Evolutionary conservation across 2,113 vertebrate species (phyloP), one percentile per base, ranked within the genome.

Genomic region (Psettodes erumei): DNA sequence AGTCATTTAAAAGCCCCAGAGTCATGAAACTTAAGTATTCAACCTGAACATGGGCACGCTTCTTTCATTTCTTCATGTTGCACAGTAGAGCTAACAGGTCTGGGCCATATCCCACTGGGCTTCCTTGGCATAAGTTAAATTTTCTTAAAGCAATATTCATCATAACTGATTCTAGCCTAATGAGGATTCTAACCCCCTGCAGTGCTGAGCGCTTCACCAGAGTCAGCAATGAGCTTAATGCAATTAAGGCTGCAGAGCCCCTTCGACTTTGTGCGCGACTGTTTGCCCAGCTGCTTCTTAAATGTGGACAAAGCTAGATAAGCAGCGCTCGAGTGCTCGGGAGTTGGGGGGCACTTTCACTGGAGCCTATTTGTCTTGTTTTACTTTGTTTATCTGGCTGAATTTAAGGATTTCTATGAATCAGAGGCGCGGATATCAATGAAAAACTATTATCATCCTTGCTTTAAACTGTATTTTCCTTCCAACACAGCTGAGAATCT

Each of bases 71-170:
- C 60, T 56, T 42, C 42, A 47, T 21, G 5, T 58, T 37, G 18
- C 66, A 73, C 25, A 13, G 48, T 12, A 4, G n/a, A 38, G 47
- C 38, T 55, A 56, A 60, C 63, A 67, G n/a, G 69, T 76, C 75
- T 2, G 4, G 33, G 47, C 51, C 23, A 12, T 32, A 28, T 71
- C 71, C 35, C 59, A 62, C 42, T 45, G 67, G 73, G 48, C 54
- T 71, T 74, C 74, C 65, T 77, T 58, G 30, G 71, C 71, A 35
- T 47, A 53, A 86, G 75, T 80, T n/a, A 72, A 32, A 81, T 70
- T 70, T 86, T 84, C 84, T 83, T 61, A 40, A 65, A 82, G 80
- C 61, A 74, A 81, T 77, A 75, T 90, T 88, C 82, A 84, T 89
- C 71, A 73, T 60, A 74, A 84, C 59, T 72, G 82, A 86, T 84